These are phyloP conservation scores for Acronicta alni DNA, from an alignment of 2,888 invertebrate species.

Conservation along the genomic window DNA sequence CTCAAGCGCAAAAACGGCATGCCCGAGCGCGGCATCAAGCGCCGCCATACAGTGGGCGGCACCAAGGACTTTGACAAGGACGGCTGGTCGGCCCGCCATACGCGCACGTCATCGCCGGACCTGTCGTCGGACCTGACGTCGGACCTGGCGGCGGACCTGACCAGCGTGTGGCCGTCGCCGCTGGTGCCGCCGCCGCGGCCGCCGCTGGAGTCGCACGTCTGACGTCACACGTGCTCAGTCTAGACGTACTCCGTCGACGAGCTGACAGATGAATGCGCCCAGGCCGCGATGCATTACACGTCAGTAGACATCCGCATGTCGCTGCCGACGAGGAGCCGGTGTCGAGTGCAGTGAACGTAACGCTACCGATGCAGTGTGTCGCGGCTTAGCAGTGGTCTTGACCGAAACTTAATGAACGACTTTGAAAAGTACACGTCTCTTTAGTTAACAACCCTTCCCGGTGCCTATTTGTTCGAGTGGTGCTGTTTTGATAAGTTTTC, in stretches of 20 bases:
- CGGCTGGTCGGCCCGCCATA: conserved; percentile 90
- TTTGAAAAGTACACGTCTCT: conserved; percentile 45
- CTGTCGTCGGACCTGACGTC: conserved; percentile 78
- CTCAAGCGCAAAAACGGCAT: conserved; percentile 93
- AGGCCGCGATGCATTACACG: background rate
- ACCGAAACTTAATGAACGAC: conserved; percentile 39
- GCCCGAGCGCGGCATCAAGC: conserved; percentile 95
- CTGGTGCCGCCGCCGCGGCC: conserved; percentile 71
- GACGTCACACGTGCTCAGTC: conserved; percentile 52
- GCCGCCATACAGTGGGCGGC: conserved; percentile 97
- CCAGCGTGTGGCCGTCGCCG: conserved; percentile 69
- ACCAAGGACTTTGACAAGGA: conserved; percentile 94
- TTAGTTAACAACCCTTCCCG: conserved; percentile 55
- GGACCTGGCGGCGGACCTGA: conserved; percentile 67
- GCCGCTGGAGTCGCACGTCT: conserved; percentile 70
- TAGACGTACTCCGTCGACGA: conserved; percentile 37
- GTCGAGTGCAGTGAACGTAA: conserved; percentile 10
- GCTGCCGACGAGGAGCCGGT: background rate
- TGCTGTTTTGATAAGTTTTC: conserved; percentile 65
- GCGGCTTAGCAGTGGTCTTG: conserved; percentile 18
- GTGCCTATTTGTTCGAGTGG: conserved; percentile 64
- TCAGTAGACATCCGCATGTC: too few species aligned
- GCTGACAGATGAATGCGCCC: conserved; percentile 1
- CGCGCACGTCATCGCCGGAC: conserved; percentile 90
- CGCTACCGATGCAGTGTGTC: conserved; percentile 11